Conservation (phyloP, 2,797 vertebrate genomes). For the Mallotus villosus region DNA sequence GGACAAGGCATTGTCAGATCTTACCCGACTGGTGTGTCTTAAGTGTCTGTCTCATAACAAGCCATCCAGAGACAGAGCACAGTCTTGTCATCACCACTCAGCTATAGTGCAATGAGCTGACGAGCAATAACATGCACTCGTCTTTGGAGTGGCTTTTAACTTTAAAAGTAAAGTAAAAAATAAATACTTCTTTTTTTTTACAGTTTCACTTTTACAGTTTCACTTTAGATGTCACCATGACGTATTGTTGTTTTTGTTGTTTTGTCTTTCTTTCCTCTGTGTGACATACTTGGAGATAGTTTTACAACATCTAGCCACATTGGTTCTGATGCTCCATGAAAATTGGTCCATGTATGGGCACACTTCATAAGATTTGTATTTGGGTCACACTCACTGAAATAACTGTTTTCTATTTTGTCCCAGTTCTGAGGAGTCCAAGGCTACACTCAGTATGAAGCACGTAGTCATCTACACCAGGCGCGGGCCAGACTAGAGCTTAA, state of each 20-base stretch:
- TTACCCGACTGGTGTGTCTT: neutral
- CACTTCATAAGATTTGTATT: neutral
- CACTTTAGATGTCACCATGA: too few relatives aligned
- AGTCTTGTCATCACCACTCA: neutral
- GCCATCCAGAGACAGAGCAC: neutral
- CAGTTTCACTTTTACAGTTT: too few relatives aligned
- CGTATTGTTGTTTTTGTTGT: too few relatives aligned
- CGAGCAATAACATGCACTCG: neutral
- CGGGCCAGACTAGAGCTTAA: neutral
- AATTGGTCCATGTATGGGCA: neutral
- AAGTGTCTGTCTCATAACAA: conserved; percentile 3
- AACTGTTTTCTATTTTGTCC: neutral
- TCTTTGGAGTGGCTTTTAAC: too few relatives aligned
- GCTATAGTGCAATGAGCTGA: neutral
- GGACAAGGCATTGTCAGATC: too few relatives aligned
- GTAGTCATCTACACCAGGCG: neutral
- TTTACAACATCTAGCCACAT: neutral
- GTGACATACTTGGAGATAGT: too few relatives aligned
- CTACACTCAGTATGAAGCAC: neutral
- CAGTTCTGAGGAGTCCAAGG: neutral
- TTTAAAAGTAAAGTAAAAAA: too few relatives aligned
- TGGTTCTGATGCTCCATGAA: neutral
- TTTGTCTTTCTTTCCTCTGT: too few relatives aligned
- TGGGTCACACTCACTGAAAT: neutral
- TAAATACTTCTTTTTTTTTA: too few relatives aligned